Evolutionary conservation across 92 coral and sea anemone genomes (phyloP), one percentile per base, ranked within the genome.

Genomic region (Siderastrea siderea): DNA sequence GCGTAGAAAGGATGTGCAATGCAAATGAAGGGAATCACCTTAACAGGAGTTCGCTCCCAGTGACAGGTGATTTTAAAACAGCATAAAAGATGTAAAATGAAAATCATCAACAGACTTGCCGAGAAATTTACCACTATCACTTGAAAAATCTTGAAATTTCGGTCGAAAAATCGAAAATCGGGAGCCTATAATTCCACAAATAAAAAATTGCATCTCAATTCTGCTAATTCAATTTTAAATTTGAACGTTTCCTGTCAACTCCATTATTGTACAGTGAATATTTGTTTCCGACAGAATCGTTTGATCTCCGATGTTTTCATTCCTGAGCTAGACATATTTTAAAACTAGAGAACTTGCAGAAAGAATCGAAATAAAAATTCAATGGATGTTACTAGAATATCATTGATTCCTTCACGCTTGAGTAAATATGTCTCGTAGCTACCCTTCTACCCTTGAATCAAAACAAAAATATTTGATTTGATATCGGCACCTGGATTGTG

Each of bases 151-250:
- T 55, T 74, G 12, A 45, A 47, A 57, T 4, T 49, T 12, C 0
- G n/a, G 1, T 78, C 63, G 47, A 57, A 50, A 11, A 14, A 6
- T 2, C 11, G 43, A 13, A 10, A 78, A 49, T 9, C 51, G 71
- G n/a, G n/a, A 43, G 49, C 51, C 13, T 65, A 1, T 12, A 46
- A 49, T 16, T 66, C 49, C 7, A 1, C 44, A 79, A 16, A 46
- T 47, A 60, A 16, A 14, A 47, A 75, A 7, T 12, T 53, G 7
- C 61, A 8, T 49, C 43, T 12, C 16, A 49, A 50, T 50, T 72
- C 8, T 2, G 71, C 51, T 54, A 67, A 81, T 81, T 81, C 65
- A 68, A 72, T 72, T 72, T 72, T 48, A 7, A 72, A 79, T 81
- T 68, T 71, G 44, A 55, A 70, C 50, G 12, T 50, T 14, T 19